Evolutionary conservation across 2,113 vertebrate genomes (phyloP), one percentile per base, ranked within the genome.

Genomic region (Atractosteus spatula): DNA sequence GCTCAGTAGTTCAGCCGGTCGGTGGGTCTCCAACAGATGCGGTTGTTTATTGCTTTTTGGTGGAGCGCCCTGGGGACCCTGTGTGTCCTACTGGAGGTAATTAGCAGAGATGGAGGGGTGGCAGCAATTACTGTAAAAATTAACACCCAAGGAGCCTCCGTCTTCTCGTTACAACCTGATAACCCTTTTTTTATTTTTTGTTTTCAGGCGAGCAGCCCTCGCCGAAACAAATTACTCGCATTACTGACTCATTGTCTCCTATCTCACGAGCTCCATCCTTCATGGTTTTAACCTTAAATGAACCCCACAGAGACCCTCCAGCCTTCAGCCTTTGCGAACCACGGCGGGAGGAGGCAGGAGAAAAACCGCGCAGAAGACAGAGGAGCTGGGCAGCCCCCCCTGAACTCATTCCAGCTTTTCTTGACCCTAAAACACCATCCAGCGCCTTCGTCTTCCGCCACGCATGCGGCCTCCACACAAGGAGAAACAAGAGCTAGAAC

Each of bases 11-110:
- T 82, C 77, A 14, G 76, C 75, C 79, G 80, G 72, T 73, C 77
- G 59, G 72, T 74, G 66, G 84, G 77, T 80, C 74, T 78, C 81
- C 71, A 72, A 74, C 81, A 77, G 73, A 77, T 77, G 64, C 8
- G 76, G 65, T 63, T 78, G 78, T 86, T 84, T 80, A 83, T 82
- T 87, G 79, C 76, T 82, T 84, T 85, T 83, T 77, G 75, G 78
- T 81, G 74, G 75, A 76, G 76, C 80, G 78, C 82, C 82, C 74
- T 72, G 59, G 81, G 82, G 83, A 81, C 68, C 74, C 57, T 70
- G 65, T 78, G 75, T 66, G 66, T 84, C 77, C 74, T 81, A 73
- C 75, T 78, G 81, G 78, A 79, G 71, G 74, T 87, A 86, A 87
- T 87, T 86, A 87, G 79, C 76, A 63, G 70, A 83, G 78, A 84